A percentile compares a stretch with the other conserved stretches of the same genome.
Evolutionary conservation across 2,113 vertebrate genomes (phyloP).

Genomic region (Serilophus lunatus): DNA sequence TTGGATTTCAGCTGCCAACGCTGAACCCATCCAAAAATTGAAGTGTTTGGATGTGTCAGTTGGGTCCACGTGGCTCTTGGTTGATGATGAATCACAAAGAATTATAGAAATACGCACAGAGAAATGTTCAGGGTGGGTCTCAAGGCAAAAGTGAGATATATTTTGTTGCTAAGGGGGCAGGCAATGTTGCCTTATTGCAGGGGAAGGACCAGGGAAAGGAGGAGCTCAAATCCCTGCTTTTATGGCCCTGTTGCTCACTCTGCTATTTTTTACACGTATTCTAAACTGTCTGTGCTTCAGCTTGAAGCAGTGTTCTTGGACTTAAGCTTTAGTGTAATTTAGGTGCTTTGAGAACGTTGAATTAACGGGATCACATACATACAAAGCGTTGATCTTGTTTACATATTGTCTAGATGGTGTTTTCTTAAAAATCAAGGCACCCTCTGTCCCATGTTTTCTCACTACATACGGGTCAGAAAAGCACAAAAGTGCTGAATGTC

Average conservation of each 20-base stretch:
- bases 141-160: not conserved
- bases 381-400: not conserved
- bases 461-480: conserved; percentile 32
- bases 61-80: not conserved
- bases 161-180: not conserved
- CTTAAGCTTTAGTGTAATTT: not conserved
- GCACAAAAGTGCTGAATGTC: conserved; percentile 24
- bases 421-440: conserved; percentile 24
- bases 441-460: not conserved
- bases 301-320: not conserved
- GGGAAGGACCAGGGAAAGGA: not conserved
- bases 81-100: conserved; percentile 26
- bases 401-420: not conserved
- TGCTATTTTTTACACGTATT: not conserved
- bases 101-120: conserved; percentile 9
- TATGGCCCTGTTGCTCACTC: not conserved
- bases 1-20: not conserved
- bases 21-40: not conserved
- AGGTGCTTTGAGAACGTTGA: not conserved
- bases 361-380: not conserved
- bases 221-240: not conserved
- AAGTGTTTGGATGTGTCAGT: not conserved
- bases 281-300: not conserved
- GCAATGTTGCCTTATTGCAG: not conserved
- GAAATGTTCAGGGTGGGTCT: conserved; percentile 35